Percentiles rank a stretch among this genome's conserved stretches.
Conservation (phyloP, 2,113 vertebrate species). For the Elachura formosa region DNA sequence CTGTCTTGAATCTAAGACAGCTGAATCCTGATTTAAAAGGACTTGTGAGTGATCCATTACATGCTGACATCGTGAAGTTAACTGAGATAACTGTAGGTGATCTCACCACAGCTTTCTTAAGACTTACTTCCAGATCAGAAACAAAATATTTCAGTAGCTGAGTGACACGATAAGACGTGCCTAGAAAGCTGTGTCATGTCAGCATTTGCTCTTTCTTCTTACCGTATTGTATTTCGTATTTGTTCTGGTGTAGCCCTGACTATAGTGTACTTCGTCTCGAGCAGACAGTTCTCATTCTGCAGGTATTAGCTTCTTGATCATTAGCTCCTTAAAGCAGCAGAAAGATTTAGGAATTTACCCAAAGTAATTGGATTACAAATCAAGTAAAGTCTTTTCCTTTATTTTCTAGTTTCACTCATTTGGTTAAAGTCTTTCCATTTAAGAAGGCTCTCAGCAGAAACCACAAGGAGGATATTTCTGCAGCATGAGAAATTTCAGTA, state of each 20-base stretch:
- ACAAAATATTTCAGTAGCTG: background rate
- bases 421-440: background rate
- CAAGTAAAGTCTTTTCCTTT: background rate
- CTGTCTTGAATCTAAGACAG: background rate
- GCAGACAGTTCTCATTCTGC: background rate
- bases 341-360: background rate
- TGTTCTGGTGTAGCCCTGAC: background rate
- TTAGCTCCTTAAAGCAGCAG: background rate
- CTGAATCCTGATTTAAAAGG: background rate
- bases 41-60: background rate
- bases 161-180: background rate
- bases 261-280: background rate
- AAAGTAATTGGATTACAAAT: background rate
- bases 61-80: background rate
- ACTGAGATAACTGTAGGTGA: background rate
- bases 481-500: background rate
- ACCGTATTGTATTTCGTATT: background rate
- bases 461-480: background rate
- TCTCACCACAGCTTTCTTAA: background rate
- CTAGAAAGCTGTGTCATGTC: background rate
- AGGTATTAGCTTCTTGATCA: background rate
- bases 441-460: background rate
- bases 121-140: background rate
- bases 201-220: background rate
- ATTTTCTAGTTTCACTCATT: background rate